Conservation (phyloP, 1,140 invertebrate species). For the Orius insidiosus region DNA sequence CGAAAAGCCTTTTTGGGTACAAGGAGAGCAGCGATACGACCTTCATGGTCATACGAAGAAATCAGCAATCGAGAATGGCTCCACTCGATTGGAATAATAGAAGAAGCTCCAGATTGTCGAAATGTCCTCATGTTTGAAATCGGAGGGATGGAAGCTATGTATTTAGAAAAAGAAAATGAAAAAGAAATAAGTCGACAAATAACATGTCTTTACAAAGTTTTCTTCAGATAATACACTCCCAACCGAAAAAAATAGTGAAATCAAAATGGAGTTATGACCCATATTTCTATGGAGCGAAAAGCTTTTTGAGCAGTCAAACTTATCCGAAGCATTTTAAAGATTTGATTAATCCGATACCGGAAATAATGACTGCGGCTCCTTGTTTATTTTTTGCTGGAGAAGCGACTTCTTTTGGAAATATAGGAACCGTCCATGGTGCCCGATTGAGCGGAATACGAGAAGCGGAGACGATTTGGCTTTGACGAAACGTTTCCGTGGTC, state of each 20-base stretch:
- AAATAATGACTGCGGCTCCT: conserved; percentile 34
- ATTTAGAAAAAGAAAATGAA: conserved; percentile 50
- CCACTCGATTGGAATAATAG: conserved; percentile 41
- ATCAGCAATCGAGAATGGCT: conserved; percentile 42
- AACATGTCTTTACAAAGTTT: conserved; percentile 40
- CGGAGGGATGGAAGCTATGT: conserved; percentile 32
- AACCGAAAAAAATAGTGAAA: conserved; percentile 41
- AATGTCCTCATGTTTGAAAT: conserved; percentile 5
- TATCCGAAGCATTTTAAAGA: conserved; percentile 31
- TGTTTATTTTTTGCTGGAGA: conserved; percentile 83
- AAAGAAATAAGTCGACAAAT: conserved; percentile 24
- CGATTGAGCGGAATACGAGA: conserved; percentile 62
- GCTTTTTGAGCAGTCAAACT: conserved; percentile 46
- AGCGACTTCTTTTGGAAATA: conserved; percentile 58
- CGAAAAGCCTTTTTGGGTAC: conserved; percentile 54
- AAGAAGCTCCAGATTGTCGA: conserved; percentile 43
- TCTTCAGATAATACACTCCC: conserved; percentile 46
- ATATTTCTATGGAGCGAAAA: conserved; percentile 32
- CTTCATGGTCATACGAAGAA: no score
- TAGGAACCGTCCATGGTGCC: conserved; percentile 64
- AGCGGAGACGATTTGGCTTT: conserved; percentile 46
- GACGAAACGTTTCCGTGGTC: conserved; percentile 13
- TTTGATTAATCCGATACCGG: conserved; percentile 43
- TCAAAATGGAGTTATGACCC: conserved; percentile 28
- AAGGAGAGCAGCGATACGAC: no score